Evolutionary conservation across 2,888 invertebrate genomes (phyloP).

Genomic region (Diaprepes abbreviatus): DNA sequence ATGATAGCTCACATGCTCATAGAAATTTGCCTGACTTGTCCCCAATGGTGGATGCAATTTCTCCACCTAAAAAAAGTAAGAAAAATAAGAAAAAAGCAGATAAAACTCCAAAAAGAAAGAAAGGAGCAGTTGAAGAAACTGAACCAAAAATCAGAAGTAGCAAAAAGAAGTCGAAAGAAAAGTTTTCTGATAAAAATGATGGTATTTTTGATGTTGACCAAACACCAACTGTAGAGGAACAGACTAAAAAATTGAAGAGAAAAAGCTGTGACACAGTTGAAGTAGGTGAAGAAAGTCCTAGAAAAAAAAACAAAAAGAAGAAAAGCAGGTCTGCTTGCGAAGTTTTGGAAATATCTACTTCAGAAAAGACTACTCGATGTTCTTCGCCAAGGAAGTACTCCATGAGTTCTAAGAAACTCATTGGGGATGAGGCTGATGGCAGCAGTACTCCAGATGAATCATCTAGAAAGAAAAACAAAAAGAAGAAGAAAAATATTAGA

Average conservation of each 20-base stretch:
- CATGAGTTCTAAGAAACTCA: neutral
- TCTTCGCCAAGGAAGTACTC: neutral
- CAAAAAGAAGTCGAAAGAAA: neutral
- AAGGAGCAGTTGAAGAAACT: conserved; percentile 5
- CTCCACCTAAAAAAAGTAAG: conserved; percentile 17
- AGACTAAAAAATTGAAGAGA: neutral
- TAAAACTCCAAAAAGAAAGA: conserved; percentile 8
- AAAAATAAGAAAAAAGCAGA: conserved; percentile 1
- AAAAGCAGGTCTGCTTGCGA: conserved; percentile 14
- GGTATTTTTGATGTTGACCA: conserved; percentile 7
- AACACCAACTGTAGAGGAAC: neutral
- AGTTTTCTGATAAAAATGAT: conserved; percentile 1
- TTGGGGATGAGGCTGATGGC: neutral
- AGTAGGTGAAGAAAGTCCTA: conserved; percentile 1
- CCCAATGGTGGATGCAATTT: conserved; percentile 46
- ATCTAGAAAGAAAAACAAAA: neutral
- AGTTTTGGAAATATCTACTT: neutral
- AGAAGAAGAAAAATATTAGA: neutral
- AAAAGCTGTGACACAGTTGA: neutral
- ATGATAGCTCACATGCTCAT: conserved; percentile 42
- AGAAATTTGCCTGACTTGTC: conserved; percentile 57
- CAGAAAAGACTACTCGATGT: neutral
- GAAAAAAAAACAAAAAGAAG: conserved; percentile 14
- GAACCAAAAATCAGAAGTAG: neutral
- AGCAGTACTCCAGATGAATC: neutral